These are phyloP conservation scores for Sarcophaga rosellei DNA, from an alignment of 2,888 invertebrate species.

Conservation along the genomic window DNA sequence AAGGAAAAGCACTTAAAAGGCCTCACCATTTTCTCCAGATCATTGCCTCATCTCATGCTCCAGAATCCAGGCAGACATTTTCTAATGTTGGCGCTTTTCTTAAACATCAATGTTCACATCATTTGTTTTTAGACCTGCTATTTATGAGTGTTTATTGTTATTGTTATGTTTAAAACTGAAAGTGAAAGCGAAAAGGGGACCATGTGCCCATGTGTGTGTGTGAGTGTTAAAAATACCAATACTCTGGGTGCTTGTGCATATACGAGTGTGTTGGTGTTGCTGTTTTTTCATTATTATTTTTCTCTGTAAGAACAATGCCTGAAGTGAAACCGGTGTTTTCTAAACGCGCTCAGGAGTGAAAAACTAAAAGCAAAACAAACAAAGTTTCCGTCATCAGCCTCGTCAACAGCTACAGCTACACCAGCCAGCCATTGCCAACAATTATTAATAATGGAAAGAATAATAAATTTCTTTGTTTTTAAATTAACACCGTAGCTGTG, in stretches of 20 bases:
- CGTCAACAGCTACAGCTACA: too few species aligned
- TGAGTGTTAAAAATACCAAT: neutral
- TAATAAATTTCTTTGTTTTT: too few species aligned
- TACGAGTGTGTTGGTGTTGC: neutral
- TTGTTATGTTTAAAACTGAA: neutral
- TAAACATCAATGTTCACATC: too few species aligned
- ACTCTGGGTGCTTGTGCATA: neutral
- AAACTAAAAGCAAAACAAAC: constrained; percentile 8
- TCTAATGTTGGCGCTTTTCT: too few species aligned
- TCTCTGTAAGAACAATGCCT: constrained; percentile 7
- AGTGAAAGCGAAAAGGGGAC: neutral
- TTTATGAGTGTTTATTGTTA: neutral
- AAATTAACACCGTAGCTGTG: too few species aligned
- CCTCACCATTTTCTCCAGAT: too few species aligned
- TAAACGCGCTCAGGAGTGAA: constrained; percentile 11
- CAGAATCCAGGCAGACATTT: too few species aligned
- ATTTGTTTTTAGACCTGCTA: too few species aligned
- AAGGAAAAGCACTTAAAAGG: too few species aligned
- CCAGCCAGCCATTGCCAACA: neutral
- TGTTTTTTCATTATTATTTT: neutral
- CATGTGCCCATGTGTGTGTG: neutral
- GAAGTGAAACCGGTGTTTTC: constrained; percentile 1
- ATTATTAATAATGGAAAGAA: too few species aligned
- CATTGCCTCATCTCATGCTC: too few species aligned
- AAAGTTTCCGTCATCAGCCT: neutral